Conservation (phyloP, 2,113 vertebrate species). For the Pogonocichla stellata region DNA sequence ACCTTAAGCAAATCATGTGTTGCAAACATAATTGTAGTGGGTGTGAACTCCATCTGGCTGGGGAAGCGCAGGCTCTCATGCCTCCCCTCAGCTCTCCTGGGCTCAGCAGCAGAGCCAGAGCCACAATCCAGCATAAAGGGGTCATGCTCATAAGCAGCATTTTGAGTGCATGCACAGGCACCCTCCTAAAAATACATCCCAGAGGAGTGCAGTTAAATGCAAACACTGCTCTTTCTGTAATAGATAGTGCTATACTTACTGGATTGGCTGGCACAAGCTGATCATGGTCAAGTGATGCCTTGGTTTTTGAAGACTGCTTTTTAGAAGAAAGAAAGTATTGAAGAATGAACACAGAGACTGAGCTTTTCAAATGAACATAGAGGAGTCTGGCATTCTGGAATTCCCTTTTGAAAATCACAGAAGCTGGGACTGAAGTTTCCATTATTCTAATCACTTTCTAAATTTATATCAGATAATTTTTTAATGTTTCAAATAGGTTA, state of each 20-base stretch:
- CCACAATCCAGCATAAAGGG: not conserved
- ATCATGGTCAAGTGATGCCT: not conserved
- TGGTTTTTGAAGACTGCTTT: not conserved
- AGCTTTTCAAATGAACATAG: not conserved
- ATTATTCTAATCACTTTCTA: not conserved
- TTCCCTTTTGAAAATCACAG: not conserved
- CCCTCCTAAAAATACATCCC: not conserved
- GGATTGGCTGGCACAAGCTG: not conserved
- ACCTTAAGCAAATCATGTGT: constrained; percentile 55
- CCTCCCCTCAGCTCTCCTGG: not conserved
- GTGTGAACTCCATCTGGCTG: constrained; percentile 63
- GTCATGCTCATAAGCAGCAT: not conserved
- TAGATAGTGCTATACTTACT: not conserved
- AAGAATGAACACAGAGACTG: not conserved
- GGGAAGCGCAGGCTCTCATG: not conserved
- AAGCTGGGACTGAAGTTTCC: not conserved
- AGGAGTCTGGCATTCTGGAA: not conserved
- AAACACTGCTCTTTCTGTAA: not conserved
- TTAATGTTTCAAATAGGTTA: not conserved
- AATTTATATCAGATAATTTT: not conserved
- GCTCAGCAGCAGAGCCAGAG: not conserved
- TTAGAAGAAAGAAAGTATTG: not conserved
- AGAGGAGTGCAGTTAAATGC: not conserved
- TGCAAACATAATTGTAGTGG: constrained; percentile 67
- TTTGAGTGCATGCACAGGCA: not conserved